Evolutionary conservation across 2,797 vertebrate species (phyloP).

Genomic region (Anas bahamensis): DNA sequence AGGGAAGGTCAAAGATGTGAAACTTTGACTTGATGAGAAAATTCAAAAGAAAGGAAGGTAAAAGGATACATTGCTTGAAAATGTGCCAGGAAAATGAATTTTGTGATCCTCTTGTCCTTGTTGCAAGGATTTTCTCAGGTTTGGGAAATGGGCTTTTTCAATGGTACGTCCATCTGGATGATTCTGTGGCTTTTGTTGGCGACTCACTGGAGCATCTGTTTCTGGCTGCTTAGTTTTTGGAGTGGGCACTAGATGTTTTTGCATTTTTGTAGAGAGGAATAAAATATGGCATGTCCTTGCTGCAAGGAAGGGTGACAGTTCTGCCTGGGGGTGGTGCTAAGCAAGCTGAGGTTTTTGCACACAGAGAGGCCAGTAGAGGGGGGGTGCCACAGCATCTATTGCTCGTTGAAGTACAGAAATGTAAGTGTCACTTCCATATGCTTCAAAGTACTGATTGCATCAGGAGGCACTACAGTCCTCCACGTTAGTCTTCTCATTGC

Average conservation of each 20-base stretch:
- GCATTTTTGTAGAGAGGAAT: not conserved
- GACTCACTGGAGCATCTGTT: not conserved
- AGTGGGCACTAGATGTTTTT: not conserved
- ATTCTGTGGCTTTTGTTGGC: not conserved
- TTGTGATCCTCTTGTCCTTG: not conserved
- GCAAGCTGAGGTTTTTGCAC: not conserved
- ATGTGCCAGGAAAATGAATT: not conserved
- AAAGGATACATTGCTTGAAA: not conserved
- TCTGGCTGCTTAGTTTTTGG: not conserved
- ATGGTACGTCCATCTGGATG: not conserved
- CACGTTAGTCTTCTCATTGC: not conserved
- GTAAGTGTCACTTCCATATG: not conserved
- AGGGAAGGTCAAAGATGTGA: not conserved
- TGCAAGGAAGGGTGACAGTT: not conserved
- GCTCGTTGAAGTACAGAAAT: conserved; percentile 29
- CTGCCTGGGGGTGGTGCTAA: not conserved
- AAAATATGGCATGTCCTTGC: not conserved
- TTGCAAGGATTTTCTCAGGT: not conserved
- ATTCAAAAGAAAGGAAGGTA: not conserved
- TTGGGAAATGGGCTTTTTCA: not conserved
- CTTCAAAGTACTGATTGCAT: conserved; percentile 16
- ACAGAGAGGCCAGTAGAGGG: not conserved
- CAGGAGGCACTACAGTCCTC: not conserved
- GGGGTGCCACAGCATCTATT: not conserved
- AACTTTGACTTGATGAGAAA: not conserved